phyloP scores from a whole-genome alignment of 2,113 vertebrate genomes.

The Osmerus mordax region DNA sequence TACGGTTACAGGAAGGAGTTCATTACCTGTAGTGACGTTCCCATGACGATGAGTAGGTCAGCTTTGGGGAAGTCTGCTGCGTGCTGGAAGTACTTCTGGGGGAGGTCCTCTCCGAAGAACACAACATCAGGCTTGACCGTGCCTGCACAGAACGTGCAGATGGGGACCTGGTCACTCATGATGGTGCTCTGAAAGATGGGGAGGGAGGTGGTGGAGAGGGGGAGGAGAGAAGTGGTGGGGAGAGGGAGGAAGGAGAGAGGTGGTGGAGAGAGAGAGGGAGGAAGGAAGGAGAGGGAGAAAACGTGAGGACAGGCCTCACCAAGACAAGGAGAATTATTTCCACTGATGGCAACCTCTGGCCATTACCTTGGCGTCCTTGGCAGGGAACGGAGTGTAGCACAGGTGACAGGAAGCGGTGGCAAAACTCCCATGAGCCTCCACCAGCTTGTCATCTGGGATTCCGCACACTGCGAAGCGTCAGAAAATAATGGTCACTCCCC shows the following conservation, averaged over 20 bases:
- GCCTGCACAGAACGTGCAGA: constrained; percentile 71
- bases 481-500: background rate
- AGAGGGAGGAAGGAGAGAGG: no score
- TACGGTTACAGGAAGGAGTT: no score
- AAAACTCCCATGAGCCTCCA: constrained; percentile 78
- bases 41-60: constrained; percentile 79
- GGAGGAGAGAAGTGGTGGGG: no score
- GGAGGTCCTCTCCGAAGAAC: constrained; percentile 78
- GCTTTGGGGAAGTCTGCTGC: constrained; percentile 73
- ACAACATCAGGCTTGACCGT: constrained; percentile 77
- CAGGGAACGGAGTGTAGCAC: constrained; percentile 73
- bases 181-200: constrained; percentile 55
- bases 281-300: no score
- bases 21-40: constrained; percentile 73
- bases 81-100: constrained; percentile 73
- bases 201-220: background rate
- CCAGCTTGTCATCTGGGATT: constrained; percentile 74
- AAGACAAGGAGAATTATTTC: no score
- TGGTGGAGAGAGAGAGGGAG: no score
- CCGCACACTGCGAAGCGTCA: constrained; percentile 65
- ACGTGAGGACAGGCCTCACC: no score
- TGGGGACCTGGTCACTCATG: constrained; percentile 66
- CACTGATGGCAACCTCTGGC: background rate
- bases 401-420: constrained; percentile 75
- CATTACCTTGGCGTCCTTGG: constrained; percentile 71